Conservation (phyloP, 2,113 vertebrate species). For the Cyanistes caeruleus region DNA sequence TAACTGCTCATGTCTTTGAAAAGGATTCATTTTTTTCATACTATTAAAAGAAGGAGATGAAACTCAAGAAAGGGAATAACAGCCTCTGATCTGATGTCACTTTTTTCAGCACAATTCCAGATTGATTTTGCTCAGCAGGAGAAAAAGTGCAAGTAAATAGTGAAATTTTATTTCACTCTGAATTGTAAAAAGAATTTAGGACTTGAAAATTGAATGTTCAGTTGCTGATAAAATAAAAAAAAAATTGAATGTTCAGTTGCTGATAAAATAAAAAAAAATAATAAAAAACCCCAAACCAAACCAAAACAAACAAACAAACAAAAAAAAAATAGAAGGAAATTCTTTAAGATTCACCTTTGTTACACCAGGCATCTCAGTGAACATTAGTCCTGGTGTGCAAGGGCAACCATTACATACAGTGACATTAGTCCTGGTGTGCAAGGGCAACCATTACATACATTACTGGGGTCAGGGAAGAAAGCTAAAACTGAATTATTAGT, state of each 20-base stretch:
- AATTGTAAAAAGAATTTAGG: background rate
- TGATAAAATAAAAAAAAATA: no score
- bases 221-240: background rate
- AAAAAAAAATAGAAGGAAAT: background rate
- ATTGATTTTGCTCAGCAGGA: background rate
- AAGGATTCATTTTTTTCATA: background rate
- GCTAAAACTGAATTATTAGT: background rate
- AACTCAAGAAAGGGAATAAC: background rate
- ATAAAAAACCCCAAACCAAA: no score
- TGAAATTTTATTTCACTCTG: background rate
- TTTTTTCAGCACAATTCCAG: background rate
- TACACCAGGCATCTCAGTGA: background rate
- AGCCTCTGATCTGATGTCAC: background rate
- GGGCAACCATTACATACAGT: no score
- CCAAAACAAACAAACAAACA: no score
- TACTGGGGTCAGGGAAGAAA: background rate
- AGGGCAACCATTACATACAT: fast-evolving
- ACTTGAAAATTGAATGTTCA: background rate
- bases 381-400: background rate
- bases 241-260: no score
- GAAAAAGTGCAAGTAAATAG: background rate
- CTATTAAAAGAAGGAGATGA: background rate
- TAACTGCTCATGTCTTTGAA: background rate
- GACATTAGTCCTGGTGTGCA: no score
- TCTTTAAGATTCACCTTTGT: background rate